Percentiles rank a stretch among this genome's conserved stretches.
phyloP scores from a whole-genome alignment of 2,888 invertebrate genomes.

The Nebria brevicollis region DNA sequence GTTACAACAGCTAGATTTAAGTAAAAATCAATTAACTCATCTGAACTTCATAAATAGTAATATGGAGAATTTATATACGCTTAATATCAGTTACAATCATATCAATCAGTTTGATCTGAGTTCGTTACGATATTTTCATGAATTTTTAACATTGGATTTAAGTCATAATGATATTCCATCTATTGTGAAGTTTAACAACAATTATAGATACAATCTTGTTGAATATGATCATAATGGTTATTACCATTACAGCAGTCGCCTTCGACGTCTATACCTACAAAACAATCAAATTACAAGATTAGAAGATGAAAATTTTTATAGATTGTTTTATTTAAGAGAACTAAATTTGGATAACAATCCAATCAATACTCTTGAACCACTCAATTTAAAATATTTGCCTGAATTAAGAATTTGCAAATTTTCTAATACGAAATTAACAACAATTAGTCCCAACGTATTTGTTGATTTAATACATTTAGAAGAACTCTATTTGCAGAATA shows the following conservation, averaged over 20 bases:
- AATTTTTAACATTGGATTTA: constrained; percentile 16
- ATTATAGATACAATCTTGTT: too few species aligned
- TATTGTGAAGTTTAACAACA: too few species aligned
- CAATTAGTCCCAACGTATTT: neutral
- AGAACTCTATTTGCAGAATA: constrained; percentile 15
- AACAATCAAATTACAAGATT: too few species aligned
- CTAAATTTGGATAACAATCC: constrained; percentile 11
- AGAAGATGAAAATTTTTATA: too few species aligned
- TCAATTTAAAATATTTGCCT: constrained; percentile 3
- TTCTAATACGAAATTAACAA: constrained; percentile 19
- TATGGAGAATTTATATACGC: neutral
- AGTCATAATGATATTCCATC: neutral
- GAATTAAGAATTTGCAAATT: neutral
- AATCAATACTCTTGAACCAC: neutral
- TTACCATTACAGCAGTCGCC: too few species aligned
- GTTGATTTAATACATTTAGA: neutral
- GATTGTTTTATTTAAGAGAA: too few species aligned
- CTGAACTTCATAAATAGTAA: neutral
- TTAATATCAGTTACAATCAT: constrained; percentile 21
- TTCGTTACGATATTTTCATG: neutral
- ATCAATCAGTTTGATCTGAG: neutral
- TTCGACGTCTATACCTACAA: too few species aligned
- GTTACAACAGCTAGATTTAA: constrained; percentile 4
- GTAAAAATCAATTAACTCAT: constrained; percentile 15
- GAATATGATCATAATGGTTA: too few species aligned